phyloP scores from a whole-genome alignment of 2,888 invertebrate genomes.

The Lycia hirtaria region DNA sequence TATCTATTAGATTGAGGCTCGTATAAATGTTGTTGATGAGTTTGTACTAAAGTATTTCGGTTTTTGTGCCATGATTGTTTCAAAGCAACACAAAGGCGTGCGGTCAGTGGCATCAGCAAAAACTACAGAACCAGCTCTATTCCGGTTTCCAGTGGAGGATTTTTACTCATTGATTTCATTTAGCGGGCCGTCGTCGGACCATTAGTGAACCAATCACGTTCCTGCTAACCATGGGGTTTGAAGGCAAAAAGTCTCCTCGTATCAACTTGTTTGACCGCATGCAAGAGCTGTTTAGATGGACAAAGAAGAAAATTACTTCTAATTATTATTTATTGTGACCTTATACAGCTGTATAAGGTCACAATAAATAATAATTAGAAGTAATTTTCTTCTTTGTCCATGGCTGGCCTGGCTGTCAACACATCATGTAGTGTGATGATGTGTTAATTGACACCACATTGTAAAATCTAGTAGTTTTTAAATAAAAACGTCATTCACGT shows the following conservation, averaged over 20 bases:
- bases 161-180: slow-evolving; percentile 37
- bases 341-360: background rate
- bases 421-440: too few species aligned
- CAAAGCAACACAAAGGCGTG: slow-evolving; percentile 25
- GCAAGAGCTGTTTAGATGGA: slow-evolving; percentile 1
- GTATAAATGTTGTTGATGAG: slow-evolving; percentile 17
- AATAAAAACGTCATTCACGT: too few species aligned
- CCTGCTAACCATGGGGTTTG: slow-evolving; percentile 30
- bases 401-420: too few species aligned
- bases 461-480: too few species aligned
- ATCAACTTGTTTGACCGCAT: slow-evolving; percentile 18
- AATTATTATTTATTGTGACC: background rate
- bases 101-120: slow-evolving; percentile 38
- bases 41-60: slow-evolving; percentile 12
- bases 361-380: background rate
- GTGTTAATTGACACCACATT: too few species aligned
- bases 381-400: background rate
- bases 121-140: slow-evolving; percentile 28
- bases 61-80: slow-evolving; percentile 28
- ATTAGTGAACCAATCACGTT: slow-evolving; percentile 39
- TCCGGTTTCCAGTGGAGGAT: slow-evolving; percentile 32
- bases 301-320: background rate
- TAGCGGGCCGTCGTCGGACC: slow-evolving; percentile 10
- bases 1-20: slow-evolving; percentile 18
- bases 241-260: slow-evolving; percentile 28